phyloP scores from a whole-genome alignment of 2,113 vertebrate species.

The Arothron firmamentum region DNA sequence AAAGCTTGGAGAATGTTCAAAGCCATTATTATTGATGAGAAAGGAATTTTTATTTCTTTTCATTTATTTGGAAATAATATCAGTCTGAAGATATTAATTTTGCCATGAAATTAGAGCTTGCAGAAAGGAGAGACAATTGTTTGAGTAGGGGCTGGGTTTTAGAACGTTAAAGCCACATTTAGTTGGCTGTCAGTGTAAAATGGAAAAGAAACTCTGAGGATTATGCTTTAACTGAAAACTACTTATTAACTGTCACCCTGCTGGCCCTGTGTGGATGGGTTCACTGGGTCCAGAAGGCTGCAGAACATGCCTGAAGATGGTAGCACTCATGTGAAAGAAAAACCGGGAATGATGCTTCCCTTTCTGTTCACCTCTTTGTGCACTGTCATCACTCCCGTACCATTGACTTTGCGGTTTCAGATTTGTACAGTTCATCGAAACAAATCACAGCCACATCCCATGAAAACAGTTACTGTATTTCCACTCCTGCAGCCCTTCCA shows the following conservation, averaged over 20 bases:
- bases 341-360: background rate
- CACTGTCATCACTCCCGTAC: conserved; percentile 35
- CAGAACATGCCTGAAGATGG: conserved; percentile 10
- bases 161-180: conserved; percentile 26
- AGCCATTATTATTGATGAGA: conserved; percentile 24
- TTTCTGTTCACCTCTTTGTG: conserved; percentile 29
- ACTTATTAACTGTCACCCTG: conserved; percentile 58
- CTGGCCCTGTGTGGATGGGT: conserved; percentile 44
- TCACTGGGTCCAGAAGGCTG: conserved; percentile 41
- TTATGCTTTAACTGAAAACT: conserved; percentile 37
- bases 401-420: conserved; percentile 6
- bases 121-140: conserved; percentile 12
- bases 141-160: conserved; percentile 5
- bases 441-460: conserved; percentile 53
- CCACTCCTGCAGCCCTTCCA: conserved; percentile 58
- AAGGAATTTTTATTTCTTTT: too few relatives aligned
- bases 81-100: conserved; percentile 8
- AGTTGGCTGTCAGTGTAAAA: conserved; percentile 29
- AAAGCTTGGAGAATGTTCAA: conserved; percentile 24
- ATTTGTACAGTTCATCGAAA: conserved; percentile 49
- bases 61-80: conserved; percentile 21
- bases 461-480: conserved; percentile 59
- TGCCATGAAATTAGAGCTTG: conserved; percentile 5
- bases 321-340: background rate
- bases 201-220: conserved; percentile 18